Percentiles rank a stretch among this genome's conserved stretches.
These are phyloP conservation scores for Periparus ater DNA, from an alignment of 2,797 vertebrate species.

Conservation along the genomic window DNA sequence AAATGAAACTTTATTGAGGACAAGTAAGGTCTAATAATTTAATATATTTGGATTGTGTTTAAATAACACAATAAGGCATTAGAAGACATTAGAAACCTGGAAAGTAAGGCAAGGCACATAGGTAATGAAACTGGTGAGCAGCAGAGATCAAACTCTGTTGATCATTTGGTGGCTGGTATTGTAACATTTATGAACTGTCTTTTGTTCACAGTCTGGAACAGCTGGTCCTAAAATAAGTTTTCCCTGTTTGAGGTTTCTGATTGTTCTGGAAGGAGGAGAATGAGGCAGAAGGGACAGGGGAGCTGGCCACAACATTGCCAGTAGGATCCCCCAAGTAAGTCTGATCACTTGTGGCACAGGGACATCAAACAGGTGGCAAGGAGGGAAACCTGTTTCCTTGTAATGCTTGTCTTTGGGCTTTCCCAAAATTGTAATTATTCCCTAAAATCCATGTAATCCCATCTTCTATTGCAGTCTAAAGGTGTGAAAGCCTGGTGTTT, in stretches of 20 bases:
- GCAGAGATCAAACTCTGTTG: accelerated
- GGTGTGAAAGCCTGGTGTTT: not conserved
- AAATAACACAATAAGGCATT: not conserved
- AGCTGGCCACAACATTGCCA: too few species aligned
- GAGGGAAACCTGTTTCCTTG: not conserved
- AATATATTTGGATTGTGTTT: not conserved
- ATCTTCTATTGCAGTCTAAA: not conserved
- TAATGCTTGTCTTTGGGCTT: not conserved
- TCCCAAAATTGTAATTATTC: not conserved
- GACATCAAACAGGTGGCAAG: not conserved
- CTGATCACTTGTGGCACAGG: not conserved
- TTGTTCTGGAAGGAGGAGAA: not conserved
- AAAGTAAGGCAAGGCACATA: not conserved
- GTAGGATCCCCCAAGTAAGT: not conserved
- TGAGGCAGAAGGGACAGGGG: not conserved
- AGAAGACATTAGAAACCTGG: not conserved
- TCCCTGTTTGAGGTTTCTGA: not conserved
- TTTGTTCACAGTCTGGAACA: not conserved
- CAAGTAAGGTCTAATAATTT: not conserved
- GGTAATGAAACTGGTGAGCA: not conserved
- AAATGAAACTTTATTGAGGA: not conserved
- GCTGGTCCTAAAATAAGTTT: not conserved
- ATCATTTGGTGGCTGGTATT: not conserved
- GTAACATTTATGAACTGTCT: not conserved
- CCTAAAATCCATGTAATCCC: not conserved